A percentile compares a stretch with the other conserved stretches of the same genome.
phyloP scores from a whole-genome alignment of 1,140 invertebrate genomes.

The Zophobas atratus region DNA sequence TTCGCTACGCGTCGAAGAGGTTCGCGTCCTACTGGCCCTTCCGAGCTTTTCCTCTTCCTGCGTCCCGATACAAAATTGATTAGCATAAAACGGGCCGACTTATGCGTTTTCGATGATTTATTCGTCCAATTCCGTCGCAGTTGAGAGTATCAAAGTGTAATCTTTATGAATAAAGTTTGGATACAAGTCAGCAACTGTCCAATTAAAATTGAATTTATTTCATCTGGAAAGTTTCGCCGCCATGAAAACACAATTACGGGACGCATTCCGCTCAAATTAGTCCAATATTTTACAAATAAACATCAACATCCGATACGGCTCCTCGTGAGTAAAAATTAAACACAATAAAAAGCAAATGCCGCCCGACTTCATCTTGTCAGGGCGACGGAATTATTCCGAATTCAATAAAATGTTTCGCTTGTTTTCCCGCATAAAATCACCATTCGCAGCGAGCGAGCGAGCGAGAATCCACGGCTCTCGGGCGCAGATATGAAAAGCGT shows the following conservation, averaged over 20 bases:
- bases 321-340: slow-evolving; percentile 45
- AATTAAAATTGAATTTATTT: slow-evolving; percentile 57
- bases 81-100: slow-evolving; percentile 37
- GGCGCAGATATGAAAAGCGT: slow-evolving; percentile 9
- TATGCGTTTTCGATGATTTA: slow-evolving; percentile 46
- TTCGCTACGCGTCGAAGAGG: too few species aligned
- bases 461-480: slow-evolving; percentile 13
- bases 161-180: slow-evolving; percentile 54
- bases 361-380: slow-evolving; percentile 3
- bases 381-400: slow-evolving; percentile 12
- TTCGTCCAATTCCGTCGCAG: slow-evolving; percentile 41
- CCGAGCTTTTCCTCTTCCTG: too few species aligned
- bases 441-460: slow-evolving; percentile 10
- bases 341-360: slow-evolving; percentile 49
- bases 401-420: slow-evolving; percentile 33
- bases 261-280: slow-evolving; percentile 50
- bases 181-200: slow-evolving; percentile 55
- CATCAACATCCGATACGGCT: slow-evolving; percentile 46
- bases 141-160: slow-evolving; percentile 53
- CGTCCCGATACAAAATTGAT: slow-evolving; percentile 31
- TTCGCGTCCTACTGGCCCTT: too few species aligned
- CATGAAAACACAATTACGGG: slow-evolving; percentile 52
- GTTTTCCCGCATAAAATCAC: slow-evolving; percentile 23
- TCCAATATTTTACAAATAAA: slow-evolving; percentile 53
- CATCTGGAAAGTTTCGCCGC: slow-evolving; percentile 50